These are phyloP conservation scores for Gyps fulvus DNA, from an alignment of 2,113 vertebrate species.

Conservation along the genomic window DNA sequence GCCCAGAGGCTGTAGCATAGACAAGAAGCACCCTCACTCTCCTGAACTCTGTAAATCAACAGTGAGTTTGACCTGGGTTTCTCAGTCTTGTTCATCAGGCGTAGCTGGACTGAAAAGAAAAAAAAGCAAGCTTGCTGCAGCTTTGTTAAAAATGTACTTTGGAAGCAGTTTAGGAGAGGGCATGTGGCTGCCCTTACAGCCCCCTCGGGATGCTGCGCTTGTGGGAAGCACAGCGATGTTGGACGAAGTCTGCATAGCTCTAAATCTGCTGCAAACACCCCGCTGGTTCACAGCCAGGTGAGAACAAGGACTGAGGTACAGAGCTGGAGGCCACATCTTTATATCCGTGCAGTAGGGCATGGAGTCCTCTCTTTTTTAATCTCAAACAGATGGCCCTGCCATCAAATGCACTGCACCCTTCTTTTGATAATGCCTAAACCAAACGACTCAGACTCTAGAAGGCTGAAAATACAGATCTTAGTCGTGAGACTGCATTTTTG, in stretches of 20 bases:
- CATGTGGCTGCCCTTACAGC: not conserved
- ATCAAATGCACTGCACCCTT: not conserved
- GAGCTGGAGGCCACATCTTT: not conserved
- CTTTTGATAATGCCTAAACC: not conserved
- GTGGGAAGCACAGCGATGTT: not conserved
- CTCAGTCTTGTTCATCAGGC: not conserved
- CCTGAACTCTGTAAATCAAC: not conserved
- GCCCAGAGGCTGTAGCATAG: not conserved
- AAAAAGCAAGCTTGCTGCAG: not conserved
- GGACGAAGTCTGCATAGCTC: conserved; percentile 10
- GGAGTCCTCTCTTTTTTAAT: not conserved
- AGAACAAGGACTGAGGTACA: not conserved
- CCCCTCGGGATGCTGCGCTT: not conserved
- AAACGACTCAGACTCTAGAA: not conserved
- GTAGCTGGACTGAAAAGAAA: not conserved
- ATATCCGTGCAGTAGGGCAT: not conserved
- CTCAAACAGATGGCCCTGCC: not conserved
- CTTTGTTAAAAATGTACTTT: not conserved
- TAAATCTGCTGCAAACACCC: conserved; percentile 28
- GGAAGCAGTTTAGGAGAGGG: conserved; percentile 15
- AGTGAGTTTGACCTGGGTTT: not conserved
- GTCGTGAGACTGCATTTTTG: not conserved
- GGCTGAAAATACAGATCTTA: not conserved
- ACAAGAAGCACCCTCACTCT: not conserved
- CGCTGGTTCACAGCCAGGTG: conserved; percentile 22